These are phyloP conservation scores for Plagodis pulveraria DNA, from an alignment of 2,888 invertebrate species.

Conservation along the genomic window DNA sequence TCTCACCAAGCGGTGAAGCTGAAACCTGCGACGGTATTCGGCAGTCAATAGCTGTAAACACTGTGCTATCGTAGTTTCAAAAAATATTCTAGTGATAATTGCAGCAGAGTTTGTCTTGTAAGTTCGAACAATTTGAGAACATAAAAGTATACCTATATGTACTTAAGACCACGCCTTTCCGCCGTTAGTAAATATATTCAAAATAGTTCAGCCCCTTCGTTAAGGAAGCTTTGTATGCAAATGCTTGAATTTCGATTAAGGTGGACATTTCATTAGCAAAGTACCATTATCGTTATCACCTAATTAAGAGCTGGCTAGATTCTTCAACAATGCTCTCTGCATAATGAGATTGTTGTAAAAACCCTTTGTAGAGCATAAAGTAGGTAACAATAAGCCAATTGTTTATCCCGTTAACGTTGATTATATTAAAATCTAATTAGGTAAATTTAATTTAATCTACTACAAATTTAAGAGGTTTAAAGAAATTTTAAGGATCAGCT, in stretches of 20 bases:
- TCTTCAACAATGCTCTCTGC: slow-evolving; percentile 23
- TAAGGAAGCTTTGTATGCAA: slow-evolving; percentile 33
- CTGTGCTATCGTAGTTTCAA: no score
- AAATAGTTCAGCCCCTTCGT: slow-evolving; percentile 12
- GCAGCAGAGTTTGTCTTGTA: no score
- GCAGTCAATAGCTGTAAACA: no score
- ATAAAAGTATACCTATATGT: not conserved
- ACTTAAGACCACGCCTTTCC: not conserved
- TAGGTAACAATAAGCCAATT: not conserved
- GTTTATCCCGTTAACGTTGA: not conserved
- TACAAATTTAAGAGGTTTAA: no score
- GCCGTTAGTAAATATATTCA: slow-evolving; percentile 12
- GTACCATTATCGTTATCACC: slow-evolving; percentile 34
- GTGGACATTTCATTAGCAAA: slow-evolving; percentile 37
- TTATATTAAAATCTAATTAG: no score
- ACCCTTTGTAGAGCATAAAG: slow-evolving; percentile 9
- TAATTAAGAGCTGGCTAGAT: slow-evolving; percentile 30
- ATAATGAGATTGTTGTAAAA: slow-evolving; percentile 20
- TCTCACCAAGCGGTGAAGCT: no score
- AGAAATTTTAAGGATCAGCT: no score
- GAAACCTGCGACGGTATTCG: no score
- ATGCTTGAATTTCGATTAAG: slow-evolving; percentile 31
- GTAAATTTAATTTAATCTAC: no score
- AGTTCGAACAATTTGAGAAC: not conserved
- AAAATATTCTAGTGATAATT: no score